These are phyloP conservation scores for Drosophila oshimai DNA, from an alignment of 1,140 invertebrate genomes.

Conservation along the genomic window DNA sequence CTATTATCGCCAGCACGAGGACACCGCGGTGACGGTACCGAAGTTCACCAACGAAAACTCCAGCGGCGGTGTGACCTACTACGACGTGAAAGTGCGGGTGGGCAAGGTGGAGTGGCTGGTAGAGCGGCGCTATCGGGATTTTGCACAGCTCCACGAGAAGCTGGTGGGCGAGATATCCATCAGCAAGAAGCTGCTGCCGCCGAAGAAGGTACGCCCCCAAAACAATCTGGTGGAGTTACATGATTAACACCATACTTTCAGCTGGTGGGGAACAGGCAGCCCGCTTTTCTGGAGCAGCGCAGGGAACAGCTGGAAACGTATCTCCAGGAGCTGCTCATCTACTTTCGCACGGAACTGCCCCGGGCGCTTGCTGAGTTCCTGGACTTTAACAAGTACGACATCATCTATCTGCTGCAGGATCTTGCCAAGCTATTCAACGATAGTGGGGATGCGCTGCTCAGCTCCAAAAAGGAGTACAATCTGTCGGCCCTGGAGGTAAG, in stretches of 20 bases:
- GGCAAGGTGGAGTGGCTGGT: slow-evolving; percentile 91
- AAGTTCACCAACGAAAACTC: slow-evolving; percentile 83
- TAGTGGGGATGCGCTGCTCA: slow-evolving; percentile 87
- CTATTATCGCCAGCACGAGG: slow-evolving; percentile 85
- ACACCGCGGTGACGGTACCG: slow-evolving; percentile 86
- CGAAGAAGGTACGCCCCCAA: slow-evolving; percentile 89
- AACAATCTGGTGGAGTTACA: not conserved
- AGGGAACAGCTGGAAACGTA: slow-evolving; percentile 91
- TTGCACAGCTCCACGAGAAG: slow-evolving; percentile 92
- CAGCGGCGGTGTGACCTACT: slow-evolving; percentile 86
- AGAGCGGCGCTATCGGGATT: slow-evolving; percentile 93
- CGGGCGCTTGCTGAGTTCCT: slow-evolving; percentile 90
- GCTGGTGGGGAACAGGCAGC: slow-evolving; percentile 89
- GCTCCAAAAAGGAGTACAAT: slow-evolving; percentile 85
- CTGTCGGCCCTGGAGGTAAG: slow-evolving; percentile 90
- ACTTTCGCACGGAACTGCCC: slow-evolving; percentile 86
- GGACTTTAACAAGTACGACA: slow-evolving; percentile 92
- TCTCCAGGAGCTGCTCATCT: slow-evolving; percentile 89
- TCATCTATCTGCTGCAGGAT: slow-evolving; percentile 90
- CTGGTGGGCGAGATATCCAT: slow-evolving; percentile 90
- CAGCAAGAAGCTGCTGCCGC: slow-evolving; percentile 92
- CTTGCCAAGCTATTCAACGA: slow-evolving; percentile 88
- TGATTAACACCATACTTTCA: slow-evolving; percentile 38
- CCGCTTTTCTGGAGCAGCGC: slow-evolving; percentile 93
- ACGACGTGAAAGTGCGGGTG: slow-evolving; percentile 87